Evolutionary conservation across 1,140 invertebrate genomes (phyloP), one percentile per base, ranked within the genome.

Genomic region (Brachionus plicatilis): DNA sequence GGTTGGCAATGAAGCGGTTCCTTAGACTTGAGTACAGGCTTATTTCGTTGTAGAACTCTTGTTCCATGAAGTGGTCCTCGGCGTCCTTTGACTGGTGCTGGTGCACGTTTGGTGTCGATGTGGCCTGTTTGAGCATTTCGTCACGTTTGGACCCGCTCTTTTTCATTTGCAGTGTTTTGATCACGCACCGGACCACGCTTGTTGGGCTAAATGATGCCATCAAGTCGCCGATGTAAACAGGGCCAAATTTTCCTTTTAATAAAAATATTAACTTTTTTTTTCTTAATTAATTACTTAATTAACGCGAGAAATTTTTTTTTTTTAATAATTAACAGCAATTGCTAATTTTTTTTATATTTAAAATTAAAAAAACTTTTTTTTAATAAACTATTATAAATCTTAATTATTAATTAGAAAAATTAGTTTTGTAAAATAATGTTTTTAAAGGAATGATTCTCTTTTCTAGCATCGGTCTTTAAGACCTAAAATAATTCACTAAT

Each of bases 1-100:
- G 92, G 89, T 95, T 96, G 60, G 98, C 95, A 85, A 99, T 96
- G 88, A 98, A 97, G 0, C 95, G 94, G 91, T 98, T 96, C 80
- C 94, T 92, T 56, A 99, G 90, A 88, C 97, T 95, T 0, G 95
- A 94, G 92, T 98, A 97, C 2, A 97, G 72, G 76, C 88, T 88
- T 56, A 96, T 95, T 87, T 92, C 91, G 84, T 95, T 91, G 87
- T 94, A 93, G 87, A 98, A 97, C 87, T 97, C 96, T 85, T 93
- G 93, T 85, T 95, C 93, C 0, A 95, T 45, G 14, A 82, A 65
- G 60, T 82, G 79, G 27, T 68, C 53, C 33, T 82, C 65, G 20
- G 65, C 65, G 27, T 82, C 72, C 8, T 14, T 65, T 41, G 79
- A 65, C 8, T 66, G 27, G 9, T 41, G 43, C 8, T 33, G 11